phyloP scores from a whole-genome alignment of 23 tunicate species.

The Clavelina lepadiformis region DNA sequence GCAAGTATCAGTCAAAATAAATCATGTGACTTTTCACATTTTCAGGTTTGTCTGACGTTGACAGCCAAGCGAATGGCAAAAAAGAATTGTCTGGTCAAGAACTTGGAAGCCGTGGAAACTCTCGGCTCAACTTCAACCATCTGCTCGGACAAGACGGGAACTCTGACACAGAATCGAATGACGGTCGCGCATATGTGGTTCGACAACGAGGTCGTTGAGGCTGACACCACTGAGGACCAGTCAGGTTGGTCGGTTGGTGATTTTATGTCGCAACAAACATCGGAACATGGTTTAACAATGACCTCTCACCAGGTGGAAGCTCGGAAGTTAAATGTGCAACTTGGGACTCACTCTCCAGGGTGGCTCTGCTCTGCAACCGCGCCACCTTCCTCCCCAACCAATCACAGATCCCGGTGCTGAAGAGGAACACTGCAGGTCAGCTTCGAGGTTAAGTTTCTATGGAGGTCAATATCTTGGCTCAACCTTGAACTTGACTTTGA shows the following conservation, averaged over 20 bases:
- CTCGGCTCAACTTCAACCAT: constrained; percentile 96
- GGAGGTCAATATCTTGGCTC: background rate
- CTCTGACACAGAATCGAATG: constrained; percentile 95
- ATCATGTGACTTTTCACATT: background rate
- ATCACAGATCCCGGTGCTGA: constrained; percentile 34
- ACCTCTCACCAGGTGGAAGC: constrained; percentile 27
- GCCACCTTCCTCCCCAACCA: constrained; percentile 63
- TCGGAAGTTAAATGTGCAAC: constrained; percentile 23
- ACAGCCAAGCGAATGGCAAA: constrained; percentile 89
- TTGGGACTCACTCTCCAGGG: constrained; percentile 34
- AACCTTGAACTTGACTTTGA: background rate
- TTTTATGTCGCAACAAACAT: background rate
- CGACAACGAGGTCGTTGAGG: constrained; percentile 74
- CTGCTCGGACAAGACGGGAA: constrained; percentile 95
- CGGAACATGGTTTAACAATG: background rate
- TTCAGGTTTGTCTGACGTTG: constrained; percentile 57
- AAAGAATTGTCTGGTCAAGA: constrained; percentile 81
- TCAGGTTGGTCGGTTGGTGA: constrained; percentile 32
- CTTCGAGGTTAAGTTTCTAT: background rate
- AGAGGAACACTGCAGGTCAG: constrained; percentile 68
- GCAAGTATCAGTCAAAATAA: background rate
- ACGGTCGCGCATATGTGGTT: constrained; percentile 99
- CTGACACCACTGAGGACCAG: constrained; percentile 93
- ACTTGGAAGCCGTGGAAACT: constrained; percentile 94
- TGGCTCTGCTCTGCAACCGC: constrained; percentile 68